Base-by-base conservation (phyloP, 2,888 invertebrate genomes). In the Norana najaformis region DNA sequence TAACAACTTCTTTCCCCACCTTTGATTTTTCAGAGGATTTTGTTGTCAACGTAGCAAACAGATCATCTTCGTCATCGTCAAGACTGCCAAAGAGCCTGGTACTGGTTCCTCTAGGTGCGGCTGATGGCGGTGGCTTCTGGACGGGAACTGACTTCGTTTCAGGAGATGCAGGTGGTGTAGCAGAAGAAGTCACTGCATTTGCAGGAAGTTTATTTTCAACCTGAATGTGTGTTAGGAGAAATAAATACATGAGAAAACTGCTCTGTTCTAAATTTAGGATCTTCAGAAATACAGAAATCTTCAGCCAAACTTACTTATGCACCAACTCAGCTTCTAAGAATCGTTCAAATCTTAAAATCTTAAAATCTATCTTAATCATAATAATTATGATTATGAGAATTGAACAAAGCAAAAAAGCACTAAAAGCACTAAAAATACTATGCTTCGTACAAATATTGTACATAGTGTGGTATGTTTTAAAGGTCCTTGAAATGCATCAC, bases 31-130 rank as follows among this genome's bases (percentile, higher is more conserved):
- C 35, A 34, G 36, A 83, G 20, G 83, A 36, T 20, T 85, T 85
- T 1, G 85, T 37, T n/a, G 18, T 85, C 85, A 85, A 85, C 23
- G 85, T 85, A 20, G 85, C 4, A 37, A 85, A 85, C 37, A 85
- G 85, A 23, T 85, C 85, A 36, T 85, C 85, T 85, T 85, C 85
- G 37, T 85, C 85, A 14, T 85, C 85, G 85, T 85, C 85, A 20
- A 85, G 37, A 85, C 85, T 85, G 35, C 85, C 85, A 85, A 85
- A 85, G 35, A 85, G 69, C n/a, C 13, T 30, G 30, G n/a, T n/a
- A n/a, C 69, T n/a, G n/a, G 69, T n/a, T 69, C 30, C 69, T 16
- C 69, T 69, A 11, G 69, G 69, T 6, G 69, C 69, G n/a, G 69
- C 69, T 11, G n/a, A 4, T n/a, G 69, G 69, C 13, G 69, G 0